These are phyloP conservation scores for Rynchops niger DNA, from an alignment of 2,113 vertebrate species.

Conservation along the genomic window DNA sequence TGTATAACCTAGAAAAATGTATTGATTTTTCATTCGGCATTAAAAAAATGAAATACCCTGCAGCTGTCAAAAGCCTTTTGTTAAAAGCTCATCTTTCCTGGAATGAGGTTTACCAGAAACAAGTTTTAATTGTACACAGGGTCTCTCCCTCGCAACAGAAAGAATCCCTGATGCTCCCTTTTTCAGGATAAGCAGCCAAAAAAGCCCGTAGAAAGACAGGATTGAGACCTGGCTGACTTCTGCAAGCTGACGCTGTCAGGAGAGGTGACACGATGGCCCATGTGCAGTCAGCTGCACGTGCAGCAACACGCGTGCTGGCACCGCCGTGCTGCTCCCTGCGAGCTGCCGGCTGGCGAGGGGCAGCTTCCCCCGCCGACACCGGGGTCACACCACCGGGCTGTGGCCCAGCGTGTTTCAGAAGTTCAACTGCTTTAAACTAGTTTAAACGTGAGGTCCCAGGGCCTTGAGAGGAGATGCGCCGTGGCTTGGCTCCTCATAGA, in stretches of 20 bases:
- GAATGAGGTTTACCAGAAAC: slow-evolving; percentile 89
- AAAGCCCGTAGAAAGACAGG: not conserved
- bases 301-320: not conserved
- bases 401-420: fast-evolving
- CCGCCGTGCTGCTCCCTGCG: fast-evolving
- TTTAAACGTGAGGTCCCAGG: fast-evolving
- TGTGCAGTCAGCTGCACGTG: not conserved
- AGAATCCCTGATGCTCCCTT: not conserved
- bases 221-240: not conserved
- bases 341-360: not conserved
- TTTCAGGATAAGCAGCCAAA: slow-evolving; percentile 41
- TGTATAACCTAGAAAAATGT: slow-evolving; percentile 97
- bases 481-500: fast-evolving
- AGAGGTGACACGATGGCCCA: not conserved
- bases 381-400: too few relatives aligned
- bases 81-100: slow-evolving; percentile 97
- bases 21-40: slow-evolving; percentile 99
- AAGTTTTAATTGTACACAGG: slow-evolving; percentile 94
- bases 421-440: not conserved
- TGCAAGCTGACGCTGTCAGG: not conserved
- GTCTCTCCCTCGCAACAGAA: slow-evolving; percentile 74
- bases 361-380: fast-evolving
- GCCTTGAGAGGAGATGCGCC: not conserved
- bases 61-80: slow-evolving; percentile 98
- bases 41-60: slow-evolving; percentile 93